Percentiles rank a stretch among this genome's conserved stretches.
phyloP scores from a whole-genome alignment of 2,113 vertebrate genomes.

The Toxostoma redivivum region DNA sequence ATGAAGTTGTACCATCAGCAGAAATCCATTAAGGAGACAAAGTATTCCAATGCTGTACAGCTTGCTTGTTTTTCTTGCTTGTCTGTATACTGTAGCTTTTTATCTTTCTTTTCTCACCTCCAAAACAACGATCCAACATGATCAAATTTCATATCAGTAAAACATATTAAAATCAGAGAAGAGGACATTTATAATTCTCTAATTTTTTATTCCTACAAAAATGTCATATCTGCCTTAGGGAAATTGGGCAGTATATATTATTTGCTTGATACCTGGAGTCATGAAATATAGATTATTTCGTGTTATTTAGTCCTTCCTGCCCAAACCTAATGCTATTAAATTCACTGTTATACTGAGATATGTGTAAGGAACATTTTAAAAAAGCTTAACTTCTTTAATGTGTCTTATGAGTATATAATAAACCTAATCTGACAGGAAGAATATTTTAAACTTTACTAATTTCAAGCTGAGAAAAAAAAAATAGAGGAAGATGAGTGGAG shows the following conservation, averaged over 20 bases:
- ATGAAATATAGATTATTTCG: not conserved
- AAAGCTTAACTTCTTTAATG: not conserved
- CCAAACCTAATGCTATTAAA: not conserved
- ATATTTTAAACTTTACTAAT: not conserved
- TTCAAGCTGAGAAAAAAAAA: not conserved
- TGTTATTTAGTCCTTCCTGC: not conserved
- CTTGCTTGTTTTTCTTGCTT: not conserved
- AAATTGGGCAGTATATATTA: not conserved
- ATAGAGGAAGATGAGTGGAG: not conserved
- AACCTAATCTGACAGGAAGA: not conserved
- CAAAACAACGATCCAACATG: not conserved
- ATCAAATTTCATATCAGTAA: not conserved
- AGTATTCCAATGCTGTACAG: not conserved
- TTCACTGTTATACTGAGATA: not conserved
- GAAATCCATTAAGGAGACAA: constrained; percentile 23
- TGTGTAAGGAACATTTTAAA: not conserved
- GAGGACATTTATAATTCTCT: not conserved
- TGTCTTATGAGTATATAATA: not conserved
- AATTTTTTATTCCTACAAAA: not conserved
- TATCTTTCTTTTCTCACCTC: not conserved
- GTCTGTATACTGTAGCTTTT: not conserved
- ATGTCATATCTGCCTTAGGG: accelerated
- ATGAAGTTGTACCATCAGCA: not conserved
- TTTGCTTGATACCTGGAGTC: not conserved
- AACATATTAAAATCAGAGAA: not conserved